Base-by-base conservation (phyloP, 1,140 invertebrate genomes). In the Halyomorpha halys region DNA sequence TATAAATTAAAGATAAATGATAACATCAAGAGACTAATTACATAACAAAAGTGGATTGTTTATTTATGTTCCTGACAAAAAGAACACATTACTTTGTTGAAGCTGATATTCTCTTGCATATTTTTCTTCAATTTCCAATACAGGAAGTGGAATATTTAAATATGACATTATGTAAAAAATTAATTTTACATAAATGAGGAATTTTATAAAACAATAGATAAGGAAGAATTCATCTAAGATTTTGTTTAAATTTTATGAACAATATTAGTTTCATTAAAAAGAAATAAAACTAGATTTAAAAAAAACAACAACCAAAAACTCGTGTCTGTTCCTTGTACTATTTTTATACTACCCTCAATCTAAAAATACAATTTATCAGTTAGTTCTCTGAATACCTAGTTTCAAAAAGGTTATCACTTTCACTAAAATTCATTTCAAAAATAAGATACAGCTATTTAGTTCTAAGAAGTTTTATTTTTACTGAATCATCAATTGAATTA, bases 61-160 rank as follows among this genome's bases (percentile, higher is more conserved):
- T 19, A 49, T 18, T 49, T 49, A 49, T 49, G 6, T 19, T 49
- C n/a, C 19, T 49, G 19, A 49, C 19, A 49, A 19, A 19, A 49
- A 11, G 25, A 53, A 23, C 21, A 23, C 19, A 65, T 61, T 65
- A 65, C 54, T 65, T 65, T 51, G 18, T 25, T 39, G 18, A 19
- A 53, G 44, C 21, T n/a, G 15, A 27, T 27, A 59, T 44, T 68
- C 53, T 39, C 63, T 66, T 4, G 61, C 45, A 61, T 66, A 68
- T 56, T 66, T 63, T 59, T 68, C 65, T 54, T 64, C 65, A 16
- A 65, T 63, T 62, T 66, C 65, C 9, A 68, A 49, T 9, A 66
- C 67, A 18, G 56, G 61, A 9, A 66, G 23, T n/a, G 67, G 65
- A 51, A 68, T 64, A 23, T 49, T 47, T 4, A 27, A 21, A 27